These are phyloP conservation scores for Numida meleagris DNA, from an alignment of 2,113 vertebrate genomes.

Conservation along the genomic window DNA sequence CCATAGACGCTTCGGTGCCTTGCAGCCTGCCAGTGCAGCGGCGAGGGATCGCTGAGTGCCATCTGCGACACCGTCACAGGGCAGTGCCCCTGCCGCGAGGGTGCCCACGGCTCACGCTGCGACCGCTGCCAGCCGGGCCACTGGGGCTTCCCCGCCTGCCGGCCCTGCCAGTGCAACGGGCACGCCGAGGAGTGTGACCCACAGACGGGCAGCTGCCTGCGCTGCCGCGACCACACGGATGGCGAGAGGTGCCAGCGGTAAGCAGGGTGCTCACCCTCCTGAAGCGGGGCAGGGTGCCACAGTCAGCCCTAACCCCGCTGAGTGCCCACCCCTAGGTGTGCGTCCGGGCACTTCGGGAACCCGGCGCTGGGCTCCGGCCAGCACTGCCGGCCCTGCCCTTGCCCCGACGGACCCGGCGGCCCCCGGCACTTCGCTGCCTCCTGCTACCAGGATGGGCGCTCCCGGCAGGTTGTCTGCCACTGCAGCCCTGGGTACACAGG, in stretches of 20 bases:
- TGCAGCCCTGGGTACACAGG: constrained; percentile 94
- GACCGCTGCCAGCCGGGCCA: constrained; percentile 89
- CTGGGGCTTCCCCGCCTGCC: constrained; percentile 94
- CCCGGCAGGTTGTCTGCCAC: constrained; percentile 88
- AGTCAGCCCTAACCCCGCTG: rapidly evolving
- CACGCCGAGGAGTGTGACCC: constrained; percentile 87
- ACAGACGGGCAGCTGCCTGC: constrained; percentile 84
- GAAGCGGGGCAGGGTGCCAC: not conserved
- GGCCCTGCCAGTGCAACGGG: constrained; percentile 89
- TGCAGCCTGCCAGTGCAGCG: constrained; percentile 89
- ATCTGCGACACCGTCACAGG: constrained; percentile 87
- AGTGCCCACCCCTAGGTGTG: constrained; percentile 77
- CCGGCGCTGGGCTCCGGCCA: constrained; percentile 82
- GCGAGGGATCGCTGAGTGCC: constrained; percentile 84
- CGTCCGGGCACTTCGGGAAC: constrained; percentile 89
- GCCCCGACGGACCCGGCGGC: constrained; percentile 89
- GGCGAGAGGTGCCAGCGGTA: constrained; percentile 93
- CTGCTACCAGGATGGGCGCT: constrained; percentile 91
- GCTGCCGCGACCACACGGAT: constrained; percentile 87
- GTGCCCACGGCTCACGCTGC: constrained; percentile 86
- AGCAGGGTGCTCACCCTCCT: rapidly evolving
- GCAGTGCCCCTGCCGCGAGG: constrained; percentile 88
- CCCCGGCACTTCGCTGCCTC: constrained; percentile 89
- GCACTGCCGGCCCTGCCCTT: constrained; percentile 93
- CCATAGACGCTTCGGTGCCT: not conserved